Evolutionary conservation across 2,797 vertebrate genomes (phyloP).

Genomic region (Aldrovandia affinis): DNA sequence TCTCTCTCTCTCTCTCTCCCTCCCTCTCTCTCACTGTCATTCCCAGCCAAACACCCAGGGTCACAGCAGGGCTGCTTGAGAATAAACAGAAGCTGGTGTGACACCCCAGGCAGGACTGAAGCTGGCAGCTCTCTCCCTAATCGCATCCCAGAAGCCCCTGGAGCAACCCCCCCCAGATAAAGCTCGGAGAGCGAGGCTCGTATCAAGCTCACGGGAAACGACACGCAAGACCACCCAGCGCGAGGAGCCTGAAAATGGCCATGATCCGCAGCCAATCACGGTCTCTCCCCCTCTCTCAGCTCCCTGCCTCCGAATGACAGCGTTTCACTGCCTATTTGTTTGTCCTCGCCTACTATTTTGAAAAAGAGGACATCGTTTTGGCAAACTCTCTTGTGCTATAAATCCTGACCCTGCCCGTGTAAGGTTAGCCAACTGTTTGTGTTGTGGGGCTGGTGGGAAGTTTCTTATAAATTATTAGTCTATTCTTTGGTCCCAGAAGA

Average conservation of each 20-base stretch:
- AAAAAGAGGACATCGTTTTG: not conserved
- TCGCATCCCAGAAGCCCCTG: not conserved
- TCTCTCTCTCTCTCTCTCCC: not conserved
- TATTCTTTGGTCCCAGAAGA: not conserved
- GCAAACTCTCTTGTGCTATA: not conserved
- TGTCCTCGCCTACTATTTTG: not conserved
- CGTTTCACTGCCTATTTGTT: not conserved
- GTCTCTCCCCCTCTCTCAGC: not conserved
- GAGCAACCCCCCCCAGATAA: not conserved
- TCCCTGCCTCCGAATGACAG: not conserved
- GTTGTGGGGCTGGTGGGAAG: not conserved
- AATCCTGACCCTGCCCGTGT: not conserved
- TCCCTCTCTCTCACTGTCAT: not conserved
- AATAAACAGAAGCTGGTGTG: constrained; percentile 15
- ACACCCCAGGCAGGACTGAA: not conserved
- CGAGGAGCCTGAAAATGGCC: not conserved
- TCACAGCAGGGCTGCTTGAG: not conserved
- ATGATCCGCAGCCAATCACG: not conserved
- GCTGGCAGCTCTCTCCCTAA: constrained; percentile 11
- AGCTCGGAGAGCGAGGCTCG: not conserved
- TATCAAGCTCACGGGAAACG: not conserved
- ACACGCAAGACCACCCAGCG: constrained; percentile 2
- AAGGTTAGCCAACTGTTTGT: not conserved
- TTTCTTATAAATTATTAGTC: not conserved
- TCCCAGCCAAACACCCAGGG: constrained; percentile 20